phyloP scores from a whole-genome alignment of 2,113 vertebrate species.

The Sclerurus mexicanus region DNA sequence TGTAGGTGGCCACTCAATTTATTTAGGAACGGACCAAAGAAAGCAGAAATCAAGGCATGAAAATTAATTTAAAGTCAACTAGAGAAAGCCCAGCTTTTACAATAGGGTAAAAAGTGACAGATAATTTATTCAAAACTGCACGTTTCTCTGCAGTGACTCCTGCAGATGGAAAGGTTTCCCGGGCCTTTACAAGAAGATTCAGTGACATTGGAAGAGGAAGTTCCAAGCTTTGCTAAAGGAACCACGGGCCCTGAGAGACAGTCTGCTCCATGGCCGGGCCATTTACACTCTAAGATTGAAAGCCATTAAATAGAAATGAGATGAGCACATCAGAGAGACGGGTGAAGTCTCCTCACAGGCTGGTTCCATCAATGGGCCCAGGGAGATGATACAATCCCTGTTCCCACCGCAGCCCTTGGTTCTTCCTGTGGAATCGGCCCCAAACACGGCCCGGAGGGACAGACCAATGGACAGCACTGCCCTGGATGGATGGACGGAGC shows the following conservation, averaged over 20 bases:
- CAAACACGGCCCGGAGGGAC: background rate
- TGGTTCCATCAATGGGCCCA: rapidly evolving
- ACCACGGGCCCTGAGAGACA: background rate
- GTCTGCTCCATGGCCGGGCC: background rate
- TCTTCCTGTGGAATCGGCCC: background rate
- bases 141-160: background rate
- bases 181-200: background rate
- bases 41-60: background rate
- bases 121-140: background rate
- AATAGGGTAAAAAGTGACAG: background rate
- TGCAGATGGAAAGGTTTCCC: background rate
- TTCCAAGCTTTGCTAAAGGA: background rate
- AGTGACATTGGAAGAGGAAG: background rate
- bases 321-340: rapidly evolving
- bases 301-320: rapidly evolving
- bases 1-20: background rate
- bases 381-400: background rate
- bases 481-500: no score
- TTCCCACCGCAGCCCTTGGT: no score
- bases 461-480: no score
- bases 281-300: background rate
- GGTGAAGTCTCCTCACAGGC: background rate
- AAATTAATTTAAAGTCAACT: background rate
- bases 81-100: background rate
- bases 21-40: background rate